Evolutionary conservation across 2,113 vertebrate genomes (phyloP).

Genomic region (Silurus meridionalis): DNA sequence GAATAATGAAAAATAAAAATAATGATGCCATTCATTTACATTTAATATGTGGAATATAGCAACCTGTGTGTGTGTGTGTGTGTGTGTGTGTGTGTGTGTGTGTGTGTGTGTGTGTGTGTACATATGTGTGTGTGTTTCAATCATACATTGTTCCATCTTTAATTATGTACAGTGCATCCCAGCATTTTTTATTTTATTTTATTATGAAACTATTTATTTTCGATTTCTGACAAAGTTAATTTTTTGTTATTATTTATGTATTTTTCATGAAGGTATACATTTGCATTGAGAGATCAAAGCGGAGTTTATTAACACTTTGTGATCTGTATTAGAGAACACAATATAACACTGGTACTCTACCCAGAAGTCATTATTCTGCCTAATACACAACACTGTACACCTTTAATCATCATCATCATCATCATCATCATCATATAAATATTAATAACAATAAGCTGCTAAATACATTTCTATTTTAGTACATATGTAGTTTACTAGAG

Average conservation of each 20-base stretch:
- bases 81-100: conserved; percentile 31
- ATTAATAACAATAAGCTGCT: too few species aligned
- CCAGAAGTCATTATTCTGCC: neutral
- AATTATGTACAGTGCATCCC: neutral
- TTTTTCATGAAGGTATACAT: neutral
- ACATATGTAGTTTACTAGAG: neutral
- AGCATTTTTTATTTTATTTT: neutral
- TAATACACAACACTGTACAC: neutral
- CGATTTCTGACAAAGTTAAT: neutral
- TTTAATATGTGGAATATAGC: conserved; percentile 42
- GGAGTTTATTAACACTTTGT: neutral
- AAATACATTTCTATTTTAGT: too few species aligned
- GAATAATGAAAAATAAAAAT: conserved; percentile 49
- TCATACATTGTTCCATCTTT: conserved; percentile 5
- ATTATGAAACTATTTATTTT: too few species aligned
- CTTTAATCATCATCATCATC: too few species aligned
- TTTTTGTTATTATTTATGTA: neutral
- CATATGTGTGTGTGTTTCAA: conserved; percentile 33
- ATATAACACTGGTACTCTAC: neutral
- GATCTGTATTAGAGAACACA: neutral
- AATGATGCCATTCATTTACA: conserved; percentile 34
- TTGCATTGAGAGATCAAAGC: neutral
- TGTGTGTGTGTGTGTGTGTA: conserved; percentile 36
- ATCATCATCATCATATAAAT: too few species aligned
- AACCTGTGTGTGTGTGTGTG: conserved; percentile 29